Evolutionary conservation across 1,140 invertebrate genomes (phyloP).

Genomic region (Gonioctena quinquepunctata): DNA sequence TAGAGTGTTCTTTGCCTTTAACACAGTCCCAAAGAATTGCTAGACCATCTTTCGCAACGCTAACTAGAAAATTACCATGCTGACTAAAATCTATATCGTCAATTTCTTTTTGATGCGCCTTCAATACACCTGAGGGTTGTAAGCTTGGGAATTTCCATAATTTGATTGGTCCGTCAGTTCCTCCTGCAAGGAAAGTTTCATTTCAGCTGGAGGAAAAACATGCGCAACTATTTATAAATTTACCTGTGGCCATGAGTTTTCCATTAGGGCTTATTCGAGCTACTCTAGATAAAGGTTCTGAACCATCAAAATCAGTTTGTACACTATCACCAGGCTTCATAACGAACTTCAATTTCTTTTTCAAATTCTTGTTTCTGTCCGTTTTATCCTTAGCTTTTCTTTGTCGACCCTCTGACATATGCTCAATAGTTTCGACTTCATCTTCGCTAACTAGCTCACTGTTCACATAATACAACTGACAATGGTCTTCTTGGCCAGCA

Average conservation of each 20-base stretch:
- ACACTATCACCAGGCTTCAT: slow-evolving; percentile 75
- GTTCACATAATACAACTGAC: slow-evolving; percentile 84
- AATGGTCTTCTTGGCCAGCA: slow-evolving; percentile 89
- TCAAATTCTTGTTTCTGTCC: slow-evolving; percentile 57
- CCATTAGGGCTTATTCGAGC: slow-evolving; percentile 77
- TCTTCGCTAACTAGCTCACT: slow-evolving; percentile 64
- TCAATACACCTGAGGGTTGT: slow-evolving; percentile 68
- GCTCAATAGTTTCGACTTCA: slow-evolving; percentile 56
- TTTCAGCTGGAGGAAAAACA: background rate
- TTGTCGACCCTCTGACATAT: slow-evolving; percentile 57
- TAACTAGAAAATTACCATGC: slow-evolving; percentile 74
- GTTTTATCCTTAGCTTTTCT: slow-evolving; percentile 39
- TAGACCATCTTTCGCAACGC: slow-evolving; percentile 80
- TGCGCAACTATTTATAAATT: background rate
- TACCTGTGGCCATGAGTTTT: slow-evolving; percentile 76
- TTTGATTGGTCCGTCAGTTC: slow-evolving; percentile 84
- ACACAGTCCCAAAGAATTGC: slow-evolving; percentile 78
- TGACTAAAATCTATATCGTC: slow-evolving; percentile 91
- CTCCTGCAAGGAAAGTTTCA: slow-evolving; percentile 57
- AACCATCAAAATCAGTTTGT: slow-evolving; percentile 77
- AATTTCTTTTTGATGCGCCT: slow-evolving; percentile 80
- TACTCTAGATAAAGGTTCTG: slow-evolving; percentile 83
- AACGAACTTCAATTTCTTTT: slow-evolving; percentile 69
- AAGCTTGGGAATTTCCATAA: slow-evolving; percentile 85
- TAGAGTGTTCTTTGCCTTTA: slow-evolving; percentile 64